Evolutionary conservation across 2,888 invertebrate species (phyloP), one percentile per base, ranked within the genome.

Genomic region (Shargacucullia verbasci): DNA sequence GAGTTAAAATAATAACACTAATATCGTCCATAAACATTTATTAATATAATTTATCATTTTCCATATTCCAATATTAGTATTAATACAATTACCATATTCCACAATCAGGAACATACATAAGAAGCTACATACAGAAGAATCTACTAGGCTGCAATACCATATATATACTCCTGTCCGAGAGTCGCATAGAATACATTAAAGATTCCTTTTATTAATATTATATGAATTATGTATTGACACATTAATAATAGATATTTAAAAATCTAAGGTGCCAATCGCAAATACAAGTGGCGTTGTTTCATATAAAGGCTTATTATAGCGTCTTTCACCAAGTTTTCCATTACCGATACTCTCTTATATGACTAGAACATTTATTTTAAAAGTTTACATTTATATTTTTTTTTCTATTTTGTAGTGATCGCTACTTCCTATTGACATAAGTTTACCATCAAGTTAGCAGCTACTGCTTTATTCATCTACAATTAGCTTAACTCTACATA

Each of bases 251-350:
- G 82, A 88, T 81, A 71, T 84, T 86, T 89, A 88, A 88, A 86
- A 85, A 81, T 85, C 91, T 91, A 92, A 88, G 86, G 85, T 92
- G 92, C 92, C 94, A 92, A 93, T 93, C 94, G 94, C 94, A 92
- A 92, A 86, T 89, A 87, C 86, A 84, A 83, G 72, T 87, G 88
- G 87, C 91, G 80, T 80, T 84, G 84, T 85, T 74, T 82, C 80
- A 85, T 84, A 88, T 80, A 91, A 91, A 93, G 94, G 94, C 94
- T 93, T 93, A 90, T 85, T 84, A 85, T 90, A 91, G 92, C 90
- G 90, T 93, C 92, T 89, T 94, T 87, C 94, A 94, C 94, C 94
- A 94, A 94, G 94, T 94, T 94, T 91, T 82, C 59, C 66, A 83
- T 87, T 87, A 91, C 80, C 82, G 84, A 84, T 87, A 88, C 85